These are phyloP conservation scores for Halcyon chelicuti DNA, from an alignment of 2,797 vertebrate species.

Conservation along the genomic window DNA sequence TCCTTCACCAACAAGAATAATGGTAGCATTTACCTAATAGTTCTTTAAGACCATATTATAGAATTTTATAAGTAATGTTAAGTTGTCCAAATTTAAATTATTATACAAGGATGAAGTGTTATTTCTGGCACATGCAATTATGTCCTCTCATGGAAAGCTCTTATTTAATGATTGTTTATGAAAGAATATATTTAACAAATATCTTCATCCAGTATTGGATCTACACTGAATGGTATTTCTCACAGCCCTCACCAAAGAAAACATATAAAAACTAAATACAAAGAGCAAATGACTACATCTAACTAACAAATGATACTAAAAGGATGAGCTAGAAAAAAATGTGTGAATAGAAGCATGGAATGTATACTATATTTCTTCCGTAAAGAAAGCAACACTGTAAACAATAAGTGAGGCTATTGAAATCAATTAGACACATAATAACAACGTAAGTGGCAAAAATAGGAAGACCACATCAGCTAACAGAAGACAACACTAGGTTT, in stretches of 20 bases:
- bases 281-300: background rate
- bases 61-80: background rate
- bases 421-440: background rate
- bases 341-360: background rate
- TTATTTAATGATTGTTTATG: background rate
- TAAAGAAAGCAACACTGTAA: background rate
- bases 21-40: background rate
- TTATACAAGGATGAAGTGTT: background rate
- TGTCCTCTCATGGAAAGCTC: background rate
- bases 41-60: background rate
- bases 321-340: background rate
- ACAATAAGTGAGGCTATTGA: background rate
- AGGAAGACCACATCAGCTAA: background rate
- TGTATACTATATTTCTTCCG: background rate
- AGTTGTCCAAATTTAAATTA: background rate
- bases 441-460: background rate
- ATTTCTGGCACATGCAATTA: background rate
- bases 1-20: background rate
- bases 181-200: background rate
- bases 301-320: background rate
- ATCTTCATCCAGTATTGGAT: background rate
- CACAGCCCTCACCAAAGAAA: background rate
- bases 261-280: background rate
- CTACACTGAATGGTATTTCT: background rate
- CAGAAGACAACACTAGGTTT: background rate